These are phyloP conservation scores for Aphidoletes aphidimyza DNA, from an alignment of 2,888 invertebrate genomes.

Conservation along the genomic window DNA sequence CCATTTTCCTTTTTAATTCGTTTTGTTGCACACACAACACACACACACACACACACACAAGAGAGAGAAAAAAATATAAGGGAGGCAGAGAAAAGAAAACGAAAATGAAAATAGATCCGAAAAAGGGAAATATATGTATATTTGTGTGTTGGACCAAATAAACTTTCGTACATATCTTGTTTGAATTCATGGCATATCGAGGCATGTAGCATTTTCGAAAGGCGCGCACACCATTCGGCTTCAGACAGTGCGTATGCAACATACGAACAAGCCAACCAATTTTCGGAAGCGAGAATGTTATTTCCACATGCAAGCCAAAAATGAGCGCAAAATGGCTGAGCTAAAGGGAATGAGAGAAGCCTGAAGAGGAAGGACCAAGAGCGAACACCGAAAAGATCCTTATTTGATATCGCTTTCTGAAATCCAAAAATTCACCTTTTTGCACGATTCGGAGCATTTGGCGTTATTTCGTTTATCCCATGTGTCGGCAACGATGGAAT, in stretches of 20 bases:
- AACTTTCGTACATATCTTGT: slow-evolving; percentile 24
- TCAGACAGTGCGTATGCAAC: slow-evolving; percentile 48
- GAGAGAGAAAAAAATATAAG: not conserved
- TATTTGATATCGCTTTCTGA: slow-evolving; percentile 47
- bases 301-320: slow-evolving; percentile 27
- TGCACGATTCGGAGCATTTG: slow-evolving; percentile 15
- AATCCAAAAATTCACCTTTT: slow-evolving; percentile 44
- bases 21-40: slow-evolving; percentile 1
- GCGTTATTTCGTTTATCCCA: slow-evolving; percentile 52
- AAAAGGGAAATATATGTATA: slow-evolving; percentile 44
- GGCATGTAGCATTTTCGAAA: not conserved
- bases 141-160: slow-evolving; percentile 49
- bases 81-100: not conserved
- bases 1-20: slow-evolving; percentile 27
- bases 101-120: slow-evolving; percentile 36
- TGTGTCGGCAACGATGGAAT: slow-evolving; percentile 53
- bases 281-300: slow-evolving; percentile 1
- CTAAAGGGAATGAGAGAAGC: not conserved
- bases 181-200: slow-evolving; percentile 49
- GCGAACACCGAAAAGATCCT: not conserved
- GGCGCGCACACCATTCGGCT: slow-evolving; percentile 12
- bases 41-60: too few relatives aligned
- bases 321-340: not conserved
- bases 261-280: not conserved
- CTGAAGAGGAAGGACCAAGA: slow-evolving; percentile 37